A percentile compares a stretch with the other conserved stretches of the same genome.
These are phyloP conservation scores for Pyrrhia umbra DNA, from an alignment of 2,888 invertebrate species.

Conservation along the genomic window DNA sequence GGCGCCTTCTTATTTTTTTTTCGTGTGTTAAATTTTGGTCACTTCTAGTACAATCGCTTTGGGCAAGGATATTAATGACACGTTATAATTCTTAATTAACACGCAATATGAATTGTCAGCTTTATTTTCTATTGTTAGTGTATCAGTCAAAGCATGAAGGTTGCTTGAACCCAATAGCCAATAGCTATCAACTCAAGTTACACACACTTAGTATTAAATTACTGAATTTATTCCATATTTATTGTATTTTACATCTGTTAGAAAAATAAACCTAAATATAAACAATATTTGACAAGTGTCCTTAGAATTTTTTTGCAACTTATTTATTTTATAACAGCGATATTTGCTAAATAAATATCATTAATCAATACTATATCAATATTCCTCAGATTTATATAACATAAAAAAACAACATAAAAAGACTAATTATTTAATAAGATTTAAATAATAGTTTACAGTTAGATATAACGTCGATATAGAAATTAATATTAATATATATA, in stretches of 20 bases:
- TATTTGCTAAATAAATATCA: neutral
- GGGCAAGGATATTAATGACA: neutral
- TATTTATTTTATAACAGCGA: neutral
- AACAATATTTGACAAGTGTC: conserved; percentile 20
- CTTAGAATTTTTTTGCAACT: conserved; percentile 24
- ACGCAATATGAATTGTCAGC: conserved; percentile 9
- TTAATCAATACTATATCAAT: neutral
- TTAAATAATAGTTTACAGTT: neutral
- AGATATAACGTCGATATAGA: neutral
- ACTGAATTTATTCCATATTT: too few species aligned
- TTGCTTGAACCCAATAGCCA: too few species aligned
- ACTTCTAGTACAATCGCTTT: neutral
- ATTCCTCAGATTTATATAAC: too few species aligned
- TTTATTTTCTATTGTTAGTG: neutral
- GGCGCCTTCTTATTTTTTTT: conserved; percentile 3
- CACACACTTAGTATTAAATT: too few species aligned
- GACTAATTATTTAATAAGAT: conserved; percentile 44
- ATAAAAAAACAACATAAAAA: conserved; percentile 19
- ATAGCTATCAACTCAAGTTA: too few species aligned
- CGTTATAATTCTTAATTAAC: neutral
- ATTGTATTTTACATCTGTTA: too few species aligned
- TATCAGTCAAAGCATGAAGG: too few species aligned
- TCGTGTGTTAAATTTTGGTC: neutral
- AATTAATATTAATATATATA: neutral
- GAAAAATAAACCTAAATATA: neutral